Conservation (phyloP, 2,113 vertebrate species). For the Ictalurus punctatus region DNA sequence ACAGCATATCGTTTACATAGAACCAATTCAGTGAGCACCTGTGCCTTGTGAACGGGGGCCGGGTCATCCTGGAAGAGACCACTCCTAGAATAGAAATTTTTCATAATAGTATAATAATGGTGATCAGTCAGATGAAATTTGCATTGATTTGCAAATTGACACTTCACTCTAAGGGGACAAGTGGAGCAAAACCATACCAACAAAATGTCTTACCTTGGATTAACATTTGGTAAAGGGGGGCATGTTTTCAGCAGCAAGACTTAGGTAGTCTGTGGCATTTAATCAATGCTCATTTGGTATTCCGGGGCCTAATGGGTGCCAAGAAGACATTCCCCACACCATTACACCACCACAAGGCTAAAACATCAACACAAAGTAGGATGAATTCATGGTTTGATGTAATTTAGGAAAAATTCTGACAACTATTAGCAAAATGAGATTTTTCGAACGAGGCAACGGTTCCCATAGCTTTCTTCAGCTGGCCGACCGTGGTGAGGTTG, state of each 20-base stretch:
- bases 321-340: neutral
- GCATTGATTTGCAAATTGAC: neutral
- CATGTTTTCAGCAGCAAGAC: neutral
- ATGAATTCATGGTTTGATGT: neutral
- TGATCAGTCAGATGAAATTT: neutral
- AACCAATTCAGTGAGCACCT: neutral
- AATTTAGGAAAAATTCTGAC: neutral
- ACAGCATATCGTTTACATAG: neutral
- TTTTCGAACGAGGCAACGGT: neutral
- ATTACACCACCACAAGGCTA: neutral
- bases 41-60: neutral
- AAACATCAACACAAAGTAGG: neutral
- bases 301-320: neutral
- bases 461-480: neutral
- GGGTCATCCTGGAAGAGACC: neutral
- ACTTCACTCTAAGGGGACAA: neutral
- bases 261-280: neutral
- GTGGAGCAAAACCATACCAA: neutral
- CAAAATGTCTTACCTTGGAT: neutral
- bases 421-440: neutral
- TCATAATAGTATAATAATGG: neutral
- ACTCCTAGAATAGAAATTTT: neutral
- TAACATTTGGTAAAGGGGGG: neutral
- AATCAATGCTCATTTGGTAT: neutral
- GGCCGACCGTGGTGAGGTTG: neutral